Evolutionary conservation across 1,140 invertebrate species (phyloP).

Genomic region (Elysia chlorotica): DNA sequence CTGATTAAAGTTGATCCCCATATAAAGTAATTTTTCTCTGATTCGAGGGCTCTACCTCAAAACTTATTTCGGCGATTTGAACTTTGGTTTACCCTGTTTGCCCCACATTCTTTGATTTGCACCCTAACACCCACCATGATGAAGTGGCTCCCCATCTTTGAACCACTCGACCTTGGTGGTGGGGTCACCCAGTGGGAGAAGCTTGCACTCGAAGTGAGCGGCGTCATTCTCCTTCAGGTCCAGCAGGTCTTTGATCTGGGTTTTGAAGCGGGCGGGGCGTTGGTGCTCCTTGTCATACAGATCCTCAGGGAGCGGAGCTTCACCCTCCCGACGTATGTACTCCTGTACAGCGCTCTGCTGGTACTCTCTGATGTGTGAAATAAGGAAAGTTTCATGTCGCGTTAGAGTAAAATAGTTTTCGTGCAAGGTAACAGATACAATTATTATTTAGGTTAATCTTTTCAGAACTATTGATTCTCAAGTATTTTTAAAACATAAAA

Average conservation of each 20-base stretch:
- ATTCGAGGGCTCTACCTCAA: too few species aligned
- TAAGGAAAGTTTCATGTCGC: too few species aligned
- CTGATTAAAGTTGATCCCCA: not conserved
- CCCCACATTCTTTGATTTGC: not conserved
- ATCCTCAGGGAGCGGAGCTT: constrained; percentile 51
- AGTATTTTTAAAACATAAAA: too few species aligned
- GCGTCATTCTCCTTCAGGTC: constrained; percentile 88
- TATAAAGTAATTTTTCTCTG: not conserved
- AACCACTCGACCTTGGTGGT: constrained; percentile 98
- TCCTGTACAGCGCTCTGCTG: constrained; percentile 47
- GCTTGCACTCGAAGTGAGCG: constrained; percentile 92
- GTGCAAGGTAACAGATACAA: too few species aligned
- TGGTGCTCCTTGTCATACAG: constrained; percentile 53
- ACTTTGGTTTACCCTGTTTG: not conserved
- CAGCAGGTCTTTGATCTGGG: constrained; percentile 89
- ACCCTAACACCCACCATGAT: constrained; percentile 73
- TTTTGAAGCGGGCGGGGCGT: constrained; percentile 85
- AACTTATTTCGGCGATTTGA: too few species aligned
- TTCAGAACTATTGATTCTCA: too few species aligned
- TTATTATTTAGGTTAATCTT: too few species aligned
- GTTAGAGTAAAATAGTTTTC: too few species aligned
- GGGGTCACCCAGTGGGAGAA: constrained; percentile 98
- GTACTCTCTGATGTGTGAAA: constrained; percentile 17
- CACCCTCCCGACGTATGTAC: constrained; percentile 49
- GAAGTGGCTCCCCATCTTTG: constrained; percentile 90